Evolutionary conservation across 2,888 invertebrate species (phyloP).

Genomic region (Agrotis puta): DNA sequence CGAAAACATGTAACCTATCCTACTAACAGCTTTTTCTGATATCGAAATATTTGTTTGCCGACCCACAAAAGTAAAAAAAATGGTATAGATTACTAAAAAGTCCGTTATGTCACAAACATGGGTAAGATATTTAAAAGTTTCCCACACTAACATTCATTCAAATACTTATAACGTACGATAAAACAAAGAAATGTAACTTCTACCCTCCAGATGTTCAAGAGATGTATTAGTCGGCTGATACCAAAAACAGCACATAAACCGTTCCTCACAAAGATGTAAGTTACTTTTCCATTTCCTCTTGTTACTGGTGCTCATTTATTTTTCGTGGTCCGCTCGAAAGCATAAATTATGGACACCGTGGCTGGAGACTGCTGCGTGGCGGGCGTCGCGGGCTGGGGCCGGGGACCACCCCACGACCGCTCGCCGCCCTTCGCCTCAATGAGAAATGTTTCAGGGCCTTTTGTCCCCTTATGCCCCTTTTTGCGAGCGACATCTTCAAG

Average conservation of each 20-base stretch:
- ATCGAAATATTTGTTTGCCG: background rate
- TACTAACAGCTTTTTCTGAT: background rate
- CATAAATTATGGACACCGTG: slow-evolving; percentile 90
- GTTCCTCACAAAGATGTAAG: slow-evolving; percentile 68
- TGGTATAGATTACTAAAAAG: background rate
- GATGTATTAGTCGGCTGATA: slow-evolving; percentile 26
- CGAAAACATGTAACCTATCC: too few relatives aligned
- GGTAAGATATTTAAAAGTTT: background rate
- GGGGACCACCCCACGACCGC: slow-evolving; percentile 64
- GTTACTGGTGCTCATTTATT: slow-evolving; percentile 86
- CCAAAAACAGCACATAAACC: slow-evolving; percentile 54
- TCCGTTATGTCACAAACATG: background rate
- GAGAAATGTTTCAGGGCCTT: slow-evolving; percentile 89
- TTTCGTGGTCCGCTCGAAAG: slow-evolving; percentile 86
- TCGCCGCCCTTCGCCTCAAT: slow-evolving; percentile 77
- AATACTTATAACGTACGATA: background rate
- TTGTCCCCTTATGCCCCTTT: slow-evolving; percentile 87
- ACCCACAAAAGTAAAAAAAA: background rate
- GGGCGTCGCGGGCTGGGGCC: slow-evolving; percentile 63
- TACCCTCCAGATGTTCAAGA: background rate
- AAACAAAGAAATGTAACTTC: slow-evolving; percentile 1
- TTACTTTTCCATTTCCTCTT: slow-evolving; percentile 82
- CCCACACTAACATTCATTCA: background rate
- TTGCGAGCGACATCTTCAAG: slow-evolving; percentile 89
- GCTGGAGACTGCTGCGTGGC: slow-evolving; percentile 80